Base-by-base conservation (phyloP, 2,797 vertebrate species). In the Phalanger gymnotis region DNA sequence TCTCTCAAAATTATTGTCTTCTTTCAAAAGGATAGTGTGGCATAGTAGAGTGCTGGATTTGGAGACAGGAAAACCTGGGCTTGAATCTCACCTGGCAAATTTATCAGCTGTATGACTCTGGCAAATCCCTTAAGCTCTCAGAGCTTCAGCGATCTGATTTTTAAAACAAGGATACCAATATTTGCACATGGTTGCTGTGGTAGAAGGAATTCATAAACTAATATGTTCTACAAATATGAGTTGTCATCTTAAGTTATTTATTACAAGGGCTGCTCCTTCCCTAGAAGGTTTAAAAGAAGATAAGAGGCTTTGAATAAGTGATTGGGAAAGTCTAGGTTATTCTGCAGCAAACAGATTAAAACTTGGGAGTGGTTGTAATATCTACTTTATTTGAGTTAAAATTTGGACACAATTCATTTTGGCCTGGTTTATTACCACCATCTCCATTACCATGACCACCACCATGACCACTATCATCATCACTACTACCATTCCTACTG, bases 331-430 rank as follows among this genome's bases (percentile, higher is more conserved):
- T 94, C 94, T 54, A 95, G 34, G 91, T 96, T 73, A 95, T 94
- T 87, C 95, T 95, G n/a, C 14, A 95, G 30, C 58, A 51, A 16
- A 16, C 93, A 53, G 92, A 93, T 95, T 54, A 5, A 19, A 91
- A 95, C 96, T 94, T 91, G 94, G 53, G 95, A 96, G 91, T 92
- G 40, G 11, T 92, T 61, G 90, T 53, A 95, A 95, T 92, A 61
- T 91, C 52, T 96, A 92, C 92, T 94, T 97, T 95, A 81, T 93
- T 95, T 96, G 53, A 16, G 95, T 90, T 97, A 14, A 53, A 54
- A 92, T 92, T 96, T 93, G 58, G 56, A 93, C 66, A 93, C 34
- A 96, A 31, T 52, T 97, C 40, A 89, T 91, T 97, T 96, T 89
- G 90, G 81, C 25, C 12, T 95, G 54, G 89, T 34, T 94, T 47